Percentiles rank a stretch among this genome's conserved stretches.
Evolutionary conservation across 1,140 invertebrate genomes (phyloP).

Genomic region (Eriocheir sinensis): DNA sequence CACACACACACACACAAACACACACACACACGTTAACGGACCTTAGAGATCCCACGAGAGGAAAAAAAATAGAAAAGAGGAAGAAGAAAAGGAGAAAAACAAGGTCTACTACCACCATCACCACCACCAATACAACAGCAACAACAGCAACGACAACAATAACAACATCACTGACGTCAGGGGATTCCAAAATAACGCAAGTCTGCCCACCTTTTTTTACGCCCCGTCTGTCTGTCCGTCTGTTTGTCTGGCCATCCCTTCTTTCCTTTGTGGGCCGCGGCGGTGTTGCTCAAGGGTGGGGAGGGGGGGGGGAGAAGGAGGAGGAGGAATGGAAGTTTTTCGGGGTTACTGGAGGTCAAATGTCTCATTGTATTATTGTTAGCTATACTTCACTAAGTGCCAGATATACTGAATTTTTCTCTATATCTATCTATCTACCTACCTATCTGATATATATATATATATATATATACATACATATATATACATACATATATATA

Average conservation of each 20-base stretch:
- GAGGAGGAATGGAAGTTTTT: neutral
- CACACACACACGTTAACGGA: too few relatives aligned
- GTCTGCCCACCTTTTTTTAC: neutral
- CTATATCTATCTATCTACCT: neutral
- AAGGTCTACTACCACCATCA: neutral
- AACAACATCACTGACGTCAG: neutral
- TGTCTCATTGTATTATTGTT: neutral
- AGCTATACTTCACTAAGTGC: too few relatives aligned
- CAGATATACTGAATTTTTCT: too few relatives aligned
- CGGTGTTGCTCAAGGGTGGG: neutral
- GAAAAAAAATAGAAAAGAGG: neutral
- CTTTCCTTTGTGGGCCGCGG: neutral
- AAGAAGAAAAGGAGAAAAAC: neutral
- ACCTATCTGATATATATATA: constrained; percentile 43
- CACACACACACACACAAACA: too few relatives aligned
- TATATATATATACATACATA: constrained; percentile 35
- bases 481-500: constrained; percentile 47
- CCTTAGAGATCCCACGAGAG: too few relatives aligned
- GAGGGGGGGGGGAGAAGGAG: neutral
- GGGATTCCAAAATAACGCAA: neutral
- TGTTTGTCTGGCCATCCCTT: neutral
- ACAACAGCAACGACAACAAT: neutral
- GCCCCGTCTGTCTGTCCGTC: constrained; percentile 19
- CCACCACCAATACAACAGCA: neutral
- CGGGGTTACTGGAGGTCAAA: neutral